A percentile compares a stretch with the other conserved stretches of the same genome.
phyloP scores from a whole-genome alignment of 2,888 invertebrate species.

The Cheilosia soror region DNA sequence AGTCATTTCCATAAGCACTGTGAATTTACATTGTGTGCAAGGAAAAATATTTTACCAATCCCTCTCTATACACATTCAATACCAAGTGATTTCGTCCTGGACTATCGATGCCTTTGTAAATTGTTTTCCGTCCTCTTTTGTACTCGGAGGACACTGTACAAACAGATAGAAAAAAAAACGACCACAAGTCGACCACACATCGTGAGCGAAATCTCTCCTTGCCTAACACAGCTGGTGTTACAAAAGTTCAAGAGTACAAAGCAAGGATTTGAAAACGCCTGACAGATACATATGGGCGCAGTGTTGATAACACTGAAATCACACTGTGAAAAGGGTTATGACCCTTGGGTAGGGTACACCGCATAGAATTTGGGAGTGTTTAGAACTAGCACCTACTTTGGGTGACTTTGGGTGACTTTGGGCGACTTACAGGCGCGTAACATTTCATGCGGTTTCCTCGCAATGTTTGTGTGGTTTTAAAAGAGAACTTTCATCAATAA shows the following conservation, averaged over 20 bases:
- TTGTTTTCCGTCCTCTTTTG: not conserved
- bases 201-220: constrained; percentile 35
- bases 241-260: constrained; percentile 32
- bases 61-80: constrained; percentile 18
- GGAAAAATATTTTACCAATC: constrained; percentile 34
- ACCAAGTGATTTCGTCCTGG: constrained; percentile 29
- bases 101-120: constrained; percentile 9
- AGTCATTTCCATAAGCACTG: constrained; percentile 34
- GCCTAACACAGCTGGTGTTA: constrained; percentile 30
- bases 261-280: constrained; percentile 43
- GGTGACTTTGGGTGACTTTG: not conserved
- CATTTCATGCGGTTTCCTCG: not conserved
- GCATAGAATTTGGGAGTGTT: constrained; percentile 16
- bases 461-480: not conserved
- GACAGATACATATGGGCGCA: constrained; percentile 28
- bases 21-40: constrained; percentile 25
- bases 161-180: not conserved
- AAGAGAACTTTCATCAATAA: constrained; percentile 37
- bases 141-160: not conserved
- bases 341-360: constrained; percentile 1
- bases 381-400: constrained; percentile 25
- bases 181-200: constrained; percentile 5
- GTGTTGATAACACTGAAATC: constrained; percentile 29
- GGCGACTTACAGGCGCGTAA: not conserved
- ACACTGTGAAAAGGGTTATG: constrained; percentile 21